A percentile compares a stretch with the other conserved stretches of the same genome.
phyloP scores from a whole-genome alignment of 1,140 invertebrate genomes.

The Drosophila quadrilineata region DNA sequence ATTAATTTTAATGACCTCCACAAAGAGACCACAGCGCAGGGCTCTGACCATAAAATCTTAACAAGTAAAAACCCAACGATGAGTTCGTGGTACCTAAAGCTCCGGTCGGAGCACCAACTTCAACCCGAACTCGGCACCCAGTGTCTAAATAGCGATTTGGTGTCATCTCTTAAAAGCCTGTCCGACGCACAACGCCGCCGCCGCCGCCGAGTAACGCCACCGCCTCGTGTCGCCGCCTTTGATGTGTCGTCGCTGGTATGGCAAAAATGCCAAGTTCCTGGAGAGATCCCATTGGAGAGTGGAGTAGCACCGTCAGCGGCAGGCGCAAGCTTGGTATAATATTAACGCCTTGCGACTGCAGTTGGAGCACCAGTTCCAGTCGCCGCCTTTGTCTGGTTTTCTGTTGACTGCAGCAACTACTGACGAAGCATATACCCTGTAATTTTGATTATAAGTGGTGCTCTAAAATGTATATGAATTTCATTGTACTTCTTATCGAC shows the following conservation, averaged over 20 bases:
- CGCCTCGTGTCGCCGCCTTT: slow-evolving; percentile 67
- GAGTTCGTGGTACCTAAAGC: background rate
- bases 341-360: slow-evolving; percentile 63
- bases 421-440: slow-evolving; percentile 7
- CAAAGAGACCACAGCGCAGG: slow-evolving; percentile 45
- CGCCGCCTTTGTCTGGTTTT: slow-evolving; percentile 50
- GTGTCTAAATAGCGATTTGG: slow-evolving; percentile 81
- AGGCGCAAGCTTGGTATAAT: slow-evolving; percentile 53
- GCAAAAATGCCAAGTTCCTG: slow-evolving; percentile 57
- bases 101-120: background rate
- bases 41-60: slow-evolving; percentile 61
- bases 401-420: slow-evolving; percentile 3
- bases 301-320: slow-evolving; percentile 25
- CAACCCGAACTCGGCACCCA: slow-evolving; percentile 22
- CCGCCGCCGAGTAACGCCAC: slow-evolving; percentile 68
- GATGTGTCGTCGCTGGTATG: slow-evolving; percentile 63
- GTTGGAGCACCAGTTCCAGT: slow-evolving; percentile 37
- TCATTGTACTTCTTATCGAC: too few species aligned
- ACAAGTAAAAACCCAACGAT: slow-evolving; percentile 45
- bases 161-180: slow-evolving; percentile 81
- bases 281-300: background rate
- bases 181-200: slow-evolving; percentile 64
- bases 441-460: too few species aligned
- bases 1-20: slow-evolving; percentile 81
- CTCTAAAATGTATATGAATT: too few species aligned